phyloP scores from a whole-genome alignment of 2,797 vertebrate genomes.

The Hydrophis major region DNA sequence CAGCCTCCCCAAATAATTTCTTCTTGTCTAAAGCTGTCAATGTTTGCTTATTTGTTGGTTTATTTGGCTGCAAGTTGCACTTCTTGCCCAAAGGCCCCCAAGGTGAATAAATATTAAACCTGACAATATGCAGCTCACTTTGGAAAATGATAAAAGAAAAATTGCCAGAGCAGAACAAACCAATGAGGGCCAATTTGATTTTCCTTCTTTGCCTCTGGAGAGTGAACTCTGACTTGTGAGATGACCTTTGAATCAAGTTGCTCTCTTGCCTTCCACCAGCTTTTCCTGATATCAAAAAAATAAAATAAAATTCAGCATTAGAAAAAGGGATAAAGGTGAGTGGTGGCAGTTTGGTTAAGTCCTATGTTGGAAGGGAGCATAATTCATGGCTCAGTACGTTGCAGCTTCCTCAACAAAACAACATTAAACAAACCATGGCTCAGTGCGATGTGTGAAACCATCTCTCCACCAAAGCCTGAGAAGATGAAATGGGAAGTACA shows the following conservation, averaged over 20 bases:
- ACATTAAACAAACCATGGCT: background rate
- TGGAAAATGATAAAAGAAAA: background rate
- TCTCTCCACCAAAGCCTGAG: background rate
- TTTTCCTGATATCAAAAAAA: background rate
- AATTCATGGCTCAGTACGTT: background rate
- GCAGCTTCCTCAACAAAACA: background rate
- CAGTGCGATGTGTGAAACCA: background rate
- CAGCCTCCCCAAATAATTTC: constrained; percentile 10
- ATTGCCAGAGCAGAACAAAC: background rate
- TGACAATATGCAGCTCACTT: background rate
- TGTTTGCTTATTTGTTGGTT: background rate
- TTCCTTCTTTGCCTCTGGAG: background rate
- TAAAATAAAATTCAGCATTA: background rate
- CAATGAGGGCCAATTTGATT: background rate
- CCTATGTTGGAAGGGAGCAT: background rate
- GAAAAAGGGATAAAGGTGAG: background rate
- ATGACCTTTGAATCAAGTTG: background rate
- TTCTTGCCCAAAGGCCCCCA: background rate
- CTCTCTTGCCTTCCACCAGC: background rate
- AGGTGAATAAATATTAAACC: background rate
- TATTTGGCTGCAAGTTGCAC: background rate
- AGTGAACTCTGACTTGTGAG: background rate
- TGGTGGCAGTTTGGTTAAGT: background rate
- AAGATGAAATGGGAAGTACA: background rate
- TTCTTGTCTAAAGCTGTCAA: background rate